These are phyloP conservation scores for Lethenteron camtschaticum DNA, from an alignment of 2,113 vertebrate species.

Conservation along the genomic window DNA sequence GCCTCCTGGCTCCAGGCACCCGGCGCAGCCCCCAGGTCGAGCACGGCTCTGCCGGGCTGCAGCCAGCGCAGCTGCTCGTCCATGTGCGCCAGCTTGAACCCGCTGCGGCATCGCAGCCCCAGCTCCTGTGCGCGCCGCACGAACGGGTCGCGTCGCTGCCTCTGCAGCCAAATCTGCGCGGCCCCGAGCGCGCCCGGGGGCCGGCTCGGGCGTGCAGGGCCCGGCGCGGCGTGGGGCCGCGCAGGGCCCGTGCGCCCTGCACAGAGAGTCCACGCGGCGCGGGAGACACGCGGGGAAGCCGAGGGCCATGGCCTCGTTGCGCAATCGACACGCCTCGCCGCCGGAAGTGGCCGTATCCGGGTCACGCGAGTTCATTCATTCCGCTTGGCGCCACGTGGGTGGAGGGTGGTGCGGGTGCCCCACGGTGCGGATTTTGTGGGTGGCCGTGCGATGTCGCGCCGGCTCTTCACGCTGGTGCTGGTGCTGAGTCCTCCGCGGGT, in stretches of 20 bases:
- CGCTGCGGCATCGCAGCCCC: constrained; percentile 61
- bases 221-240: too few relatives aligned
- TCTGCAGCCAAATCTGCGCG: constrained; percentile 41
- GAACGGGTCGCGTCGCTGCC: constrained; percentile 54
- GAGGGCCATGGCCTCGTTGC: neutral
- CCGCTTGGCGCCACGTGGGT: too few relatives aligned
- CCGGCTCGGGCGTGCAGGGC: too few relatives aligned
- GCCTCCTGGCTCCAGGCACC: constrained; percentile 90
- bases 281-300: neutral
- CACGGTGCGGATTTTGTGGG: too few relatives aligned
- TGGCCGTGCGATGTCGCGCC: constrained; percentile 13
- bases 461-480: constrained; percentile 56
- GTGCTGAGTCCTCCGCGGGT: constrained; percentile 45
- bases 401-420: too few relatives aligned
- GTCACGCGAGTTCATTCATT: too few relatives aligned
- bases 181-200: constrained; percentile 11
- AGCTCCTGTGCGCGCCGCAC: constrained; percentile 41
- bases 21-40: constrained; percentile 73
- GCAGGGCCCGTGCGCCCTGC: too few relatives aligned
- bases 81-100: constrained; percentile 69
- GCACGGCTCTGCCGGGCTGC: constrained; percentile 33
- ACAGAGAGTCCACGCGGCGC: too few relatives aligned
- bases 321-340: rapidly evolving
- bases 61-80: constrained; percentile 37
- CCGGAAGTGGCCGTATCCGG: too few relatives aligned